Evolutionary conservation across 92 coral and sea anemone genomes (phyloP).

Genomic region (Phenganax stokvisi): DNA sequence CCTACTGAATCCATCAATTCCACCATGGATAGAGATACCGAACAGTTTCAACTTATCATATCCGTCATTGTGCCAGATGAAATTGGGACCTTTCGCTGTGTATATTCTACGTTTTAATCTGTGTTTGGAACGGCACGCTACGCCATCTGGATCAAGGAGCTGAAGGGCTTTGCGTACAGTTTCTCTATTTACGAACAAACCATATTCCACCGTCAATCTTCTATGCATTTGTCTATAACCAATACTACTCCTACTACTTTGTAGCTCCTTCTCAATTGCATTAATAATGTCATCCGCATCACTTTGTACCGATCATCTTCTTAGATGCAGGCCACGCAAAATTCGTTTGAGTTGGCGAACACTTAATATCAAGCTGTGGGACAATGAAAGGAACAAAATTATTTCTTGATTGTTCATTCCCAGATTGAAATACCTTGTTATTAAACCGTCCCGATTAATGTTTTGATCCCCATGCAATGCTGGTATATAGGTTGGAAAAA

Average conservation of each 20-base stretch:
- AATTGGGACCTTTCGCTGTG: conserved; percentile 40
- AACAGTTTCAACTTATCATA: conserved; percentile 41
- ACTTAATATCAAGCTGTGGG: neutral
- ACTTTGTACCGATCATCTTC: neutral
- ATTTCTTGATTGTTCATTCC: neutral
- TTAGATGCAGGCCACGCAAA: conserved; percentile 2
- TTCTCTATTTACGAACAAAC: conserved; percentile 25
- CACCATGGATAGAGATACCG: conserved; percentile 36
- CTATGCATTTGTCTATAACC: conserved; percentile 49
- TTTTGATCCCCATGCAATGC: neutral
- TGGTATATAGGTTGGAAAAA: neutral
- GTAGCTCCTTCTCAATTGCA: conserved; percentile 33
- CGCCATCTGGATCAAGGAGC: conserved; percentile 47
- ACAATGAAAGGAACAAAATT: neutral
- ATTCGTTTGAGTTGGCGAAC: neutral
- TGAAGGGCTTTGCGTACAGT: conserved; percentile 33
- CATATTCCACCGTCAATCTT: conserved; percentile 18
- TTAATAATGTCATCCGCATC: conserved; percentile 8
- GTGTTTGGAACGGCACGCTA: conserved; percentile 40
- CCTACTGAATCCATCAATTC: conserved; percentile 42
- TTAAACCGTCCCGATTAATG: neutral
- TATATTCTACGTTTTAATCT: conserved; percentile 42
- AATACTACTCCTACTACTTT: conserved; percentile 32
- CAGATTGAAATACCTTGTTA: neutral
- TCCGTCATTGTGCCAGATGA: conserved; percentile 49